Evolutionary conservation across 23 tunicate genomes (phyloP).

Genomic region (Botrylloides violaceus): DNA sequence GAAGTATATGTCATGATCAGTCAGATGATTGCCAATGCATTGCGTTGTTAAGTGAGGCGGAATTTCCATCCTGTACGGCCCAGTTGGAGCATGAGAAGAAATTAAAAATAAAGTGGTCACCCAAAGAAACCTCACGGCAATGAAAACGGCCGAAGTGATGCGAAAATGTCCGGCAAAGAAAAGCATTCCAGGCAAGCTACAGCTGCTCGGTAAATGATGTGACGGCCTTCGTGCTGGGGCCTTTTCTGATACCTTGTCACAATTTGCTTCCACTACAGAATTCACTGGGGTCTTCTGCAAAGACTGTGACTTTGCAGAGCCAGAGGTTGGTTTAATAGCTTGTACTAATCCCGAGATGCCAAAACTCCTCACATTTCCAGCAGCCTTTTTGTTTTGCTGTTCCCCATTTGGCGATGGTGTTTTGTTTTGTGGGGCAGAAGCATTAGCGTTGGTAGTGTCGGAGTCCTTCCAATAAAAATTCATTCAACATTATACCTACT

Average conservation of each 20-base stretch:
- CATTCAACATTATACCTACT: too few relatives aligned
- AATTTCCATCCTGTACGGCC: too few relatives aligned
- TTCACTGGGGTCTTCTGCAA: slow-evolving; percentile 13
- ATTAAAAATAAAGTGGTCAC: too few relatives aligned
- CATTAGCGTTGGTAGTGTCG: neutral
- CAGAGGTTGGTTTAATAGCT: slow-evolving; percentile 24
- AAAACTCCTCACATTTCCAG: slow-evolving; percentile 7
- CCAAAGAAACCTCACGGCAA: neutral
- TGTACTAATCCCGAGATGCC: slow-evolving; percentile 16
- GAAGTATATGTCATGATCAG: too few relatives aligned
- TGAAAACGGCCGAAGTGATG: neutral
- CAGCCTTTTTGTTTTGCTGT: neutral
- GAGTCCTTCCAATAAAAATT: neutral
- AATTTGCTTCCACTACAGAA: neutral
- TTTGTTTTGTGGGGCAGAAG: slow-evolving; percentile 2
- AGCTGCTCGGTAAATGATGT: neutral
- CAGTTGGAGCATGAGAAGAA: too few relatives aligned
- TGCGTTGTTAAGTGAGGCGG: too few relatives aligned
- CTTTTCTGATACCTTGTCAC: neutral
- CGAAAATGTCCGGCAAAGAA: neutral
- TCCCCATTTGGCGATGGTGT: neutral
- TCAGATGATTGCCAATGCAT: too few relatives aligned
- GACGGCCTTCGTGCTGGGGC: slow-evolving; percentile 11
- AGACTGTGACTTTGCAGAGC: slow-evolving; percentile 18
- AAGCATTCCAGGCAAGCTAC: neutral